phyloP scores from a whole-genome alignment of 1,140 invertebrate species.

The Gryllus bimaculatus region DNA sequence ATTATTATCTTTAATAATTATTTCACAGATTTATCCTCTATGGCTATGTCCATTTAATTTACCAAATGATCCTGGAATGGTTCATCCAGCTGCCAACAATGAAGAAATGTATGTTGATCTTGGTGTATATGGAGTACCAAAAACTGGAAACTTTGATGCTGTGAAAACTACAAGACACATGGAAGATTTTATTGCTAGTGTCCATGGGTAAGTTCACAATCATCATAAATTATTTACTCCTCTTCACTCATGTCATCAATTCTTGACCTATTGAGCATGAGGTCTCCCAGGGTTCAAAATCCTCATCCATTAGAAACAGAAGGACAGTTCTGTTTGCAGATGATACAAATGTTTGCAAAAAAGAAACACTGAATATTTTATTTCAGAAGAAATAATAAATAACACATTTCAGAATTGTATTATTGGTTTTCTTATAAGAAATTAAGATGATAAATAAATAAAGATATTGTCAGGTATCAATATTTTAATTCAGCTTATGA shows the following conservation, averaged over 20 bases:
- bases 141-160: slow-evolving; percentile 49
- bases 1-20: not conserved
- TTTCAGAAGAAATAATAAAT: too few species aligned
- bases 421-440: too few species aligned
- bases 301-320: too few species aligned
- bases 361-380: too few species aligned
- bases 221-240: too few species aligned
- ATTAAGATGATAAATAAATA: too few species aligned
- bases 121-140: slow-evolving; percentile 70
- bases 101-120: slow-evolving; percentile 64
- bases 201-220: slow-evolving; percentile 47
- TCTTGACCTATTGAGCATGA: not conserved
- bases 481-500: too few species aligned
- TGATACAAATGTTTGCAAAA: too few species aligned
- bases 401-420: too few species aligned
- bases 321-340: too few species aligned
- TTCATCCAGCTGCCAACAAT: slow-evolving; percentile 41
- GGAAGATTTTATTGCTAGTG: slow-evolving; percentile 58
- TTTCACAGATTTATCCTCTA: slow-evolving; percentile 62
- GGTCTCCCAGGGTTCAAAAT: not conserved
- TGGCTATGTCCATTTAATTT: slow-evolving; percentile 77
- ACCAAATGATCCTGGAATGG: slow-evolving; percentile 56
- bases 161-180: slow-evolving; percentile 54
- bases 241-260: too few species aligned
- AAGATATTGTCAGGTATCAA: too few species aligned